Percentiles rank a stretch among this genome's conserved stretches.
phyloP scores from a whole-genome alignment of 1,140 invertebrate species.

The Papilio glaucus region DNA sequence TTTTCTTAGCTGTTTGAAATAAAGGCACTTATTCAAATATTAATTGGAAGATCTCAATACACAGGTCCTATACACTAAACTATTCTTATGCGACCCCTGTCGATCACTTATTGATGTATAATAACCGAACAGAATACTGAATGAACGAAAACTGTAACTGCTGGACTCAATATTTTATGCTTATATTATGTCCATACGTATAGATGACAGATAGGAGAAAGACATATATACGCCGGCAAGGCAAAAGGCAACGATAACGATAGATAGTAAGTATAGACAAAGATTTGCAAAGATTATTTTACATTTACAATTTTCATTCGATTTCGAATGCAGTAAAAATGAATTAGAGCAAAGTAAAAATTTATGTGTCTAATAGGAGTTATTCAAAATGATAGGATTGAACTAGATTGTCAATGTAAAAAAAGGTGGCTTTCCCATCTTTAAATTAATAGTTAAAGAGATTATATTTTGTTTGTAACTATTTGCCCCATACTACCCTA shows the following conservation, averaged over 20 bases:
- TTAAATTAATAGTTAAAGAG: too few relatives aligned
- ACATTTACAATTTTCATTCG: too few relatives aligned
- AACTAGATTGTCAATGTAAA: too few relatives aligned
- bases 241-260: background rate
- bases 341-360: too few relatives aligned
- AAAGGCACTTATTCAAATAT: constrained; percentile 10
- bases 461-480: too few relatives aligned
- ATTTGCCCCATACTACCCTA: too few relatives aligned
- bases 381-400: too few relatives aligned
- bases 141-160: constrained; percentile 4
- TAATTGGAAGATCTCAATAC: background rate
- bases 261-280: background rate
- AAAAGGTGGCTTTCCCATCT: too few relatives aligned
- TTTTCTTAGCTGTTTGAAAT: constrained; percentile 28
- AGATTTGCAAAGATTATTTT: background rate
- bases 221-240: constrained; percentile 29
- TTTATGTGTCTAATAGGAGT: too few relatives aligned
- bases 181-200: constrained; percentile 25
- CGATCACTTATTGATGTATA: constrained; percentile 18
- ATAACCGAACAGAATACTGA: background rate
- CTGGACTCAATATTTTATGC: constrained; percentile 18
- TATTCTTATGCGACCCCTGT: background rate
- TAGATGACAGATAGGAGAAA: constrained; percentile 8
- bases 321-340: too few relatives aligned
- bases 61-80: background rate